These are phyloP conservation scores for Urophycis tenuis DNA, from an alignment of 2,797 vertebrate genomes.

Conservation along the genomic window DNA sequence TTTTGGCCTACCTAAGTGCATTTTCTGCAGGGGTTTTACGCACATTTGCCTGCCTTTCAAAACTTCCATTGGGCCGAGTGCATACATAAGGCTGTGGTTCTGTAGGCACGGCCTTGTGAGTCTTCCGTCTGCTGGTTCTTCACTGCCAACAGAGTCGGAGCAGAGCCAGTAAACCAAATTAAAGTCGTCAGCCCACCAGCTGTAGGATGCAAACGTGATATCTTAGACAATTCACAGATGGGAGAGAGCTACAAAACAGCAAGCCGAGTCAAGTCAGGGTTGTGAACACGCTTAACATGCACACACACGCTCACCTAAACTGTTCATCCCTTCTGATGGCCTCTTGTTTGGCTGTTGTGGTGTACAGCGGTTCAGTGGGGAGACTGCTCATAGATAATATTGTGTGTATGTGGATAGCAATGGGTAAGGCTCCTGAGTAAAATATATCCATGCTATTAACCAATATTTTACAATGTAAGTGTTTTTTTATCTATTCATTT, in stretches of 20 bases:
- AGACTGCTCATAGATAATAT: neutral
- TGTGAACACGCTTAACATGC: neutral
- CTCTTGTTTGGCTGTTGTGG: neutral
- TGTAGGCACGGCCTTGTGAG: neutral
- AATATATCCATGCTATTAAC: neutral
- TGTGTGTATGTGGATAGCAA: neutral
- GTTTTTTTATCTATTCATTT: neutral
- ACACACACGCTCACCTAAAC: slow-evolving; percentile 1
- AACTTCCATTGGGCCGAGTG: neutral
- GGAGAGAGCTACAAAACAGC: neutral
- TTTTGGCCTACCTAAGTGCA: no score
- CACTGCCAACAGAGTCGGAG: neutral
- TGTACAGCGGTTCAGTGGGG: neutral
- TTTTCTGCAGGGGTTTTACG: no score
- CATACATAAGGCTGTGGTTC: neutral
- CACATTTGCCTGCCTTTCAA: neutral
- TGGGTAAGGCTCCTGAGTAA: neutral
- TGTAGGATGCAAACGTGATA: neutral
- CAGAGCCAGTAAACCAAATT: neutral
- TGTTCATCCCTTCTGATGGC: neutral
- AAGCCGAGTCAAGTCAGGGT: neutral
- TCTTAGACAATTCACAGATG: neutral
- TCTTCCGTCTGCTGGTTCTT: neutral
- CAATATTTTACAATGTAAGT: neutral
- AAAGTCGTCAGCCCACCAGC: neutral